Percentiles rank a stretch among this genome's conserved stretches.
Evolutionary conservation across 2,113 vertebrate species (phyloP).

Genomic region (Engraulis encrasicolus): DNA sequence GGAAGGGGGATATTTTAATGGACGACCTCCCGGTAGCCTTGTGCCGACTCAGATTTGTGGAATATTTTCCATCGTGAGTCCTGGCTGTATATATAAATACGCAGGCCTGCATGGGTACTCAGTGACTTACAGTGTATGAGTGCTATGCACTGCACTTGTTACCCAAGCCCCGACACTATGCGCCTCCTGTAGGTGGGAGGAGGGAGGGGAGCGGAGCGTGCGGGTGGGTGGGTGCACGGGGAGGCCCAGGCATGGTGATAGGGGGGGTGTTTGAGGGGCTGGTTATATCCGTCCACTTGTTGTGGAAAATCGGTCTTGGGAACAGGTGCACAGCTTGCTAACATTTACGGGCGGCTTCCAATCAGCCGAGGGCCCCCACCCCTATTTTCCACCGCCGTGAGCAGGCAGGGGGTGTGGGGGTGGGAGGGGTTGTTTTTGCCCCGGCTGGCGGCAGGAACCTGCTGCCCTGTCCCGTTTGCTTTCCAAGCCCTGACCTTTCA

Average conservation of each 20-base stretch:
- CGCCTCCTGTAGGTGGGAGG: slow-evolving; percentile 20
- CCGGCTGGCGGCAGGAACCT: neutral
- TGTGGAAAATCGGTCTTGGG: slow-evolving; percentile 54
- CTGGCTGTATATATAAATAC: slow-evolving; percentile 56
- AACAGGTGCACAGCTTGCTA: slow-evolving; percentile 61
- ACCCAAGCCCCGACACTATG: slow-evolving; percentile 47
- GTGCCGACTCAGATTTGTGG: slow-evolving; percentile 49
- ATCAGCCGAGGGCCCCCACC: slow-evolving; percentile 32
- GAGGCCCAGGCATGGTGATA: no score
- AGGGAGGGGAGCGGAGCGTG: neutral
- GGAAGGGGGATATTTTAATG: slow-evolving; percentile 53
- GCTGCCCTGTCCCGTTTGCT: slow-evolving; percentile 32
- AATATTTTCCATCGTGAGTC: slow-evolving; percentile 65
- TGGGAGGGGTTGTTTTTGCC: slow-evolving; percentile 33
- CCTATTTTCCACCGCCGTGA: slow-evolving; percentile 52
- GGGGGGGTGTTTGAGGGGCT: neutral
- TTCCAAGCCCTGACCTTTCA: slow-evolving; percentile 46
- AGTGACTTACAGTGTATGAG: slow-evolving; percentile 57
- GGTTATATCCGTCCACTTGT: slow-evolving; percentile 64
- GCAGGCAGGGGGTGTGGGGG: no score
- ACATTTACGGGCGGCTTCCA: slow-evolving; percentile 57
- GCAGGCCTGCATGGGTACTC: slow-evolving; percentile 33
- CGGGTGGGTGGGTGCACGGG: neutral
- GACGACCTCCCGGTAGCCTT: slow-evolving; percentile 52
- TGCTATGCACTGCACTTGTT: slow-evolving; percentile 63